Evolutionary conservation across 2,888 invertebrate genomes (phyloP).

Genomic region (Himalopsyche kuldschensis): DNA sequence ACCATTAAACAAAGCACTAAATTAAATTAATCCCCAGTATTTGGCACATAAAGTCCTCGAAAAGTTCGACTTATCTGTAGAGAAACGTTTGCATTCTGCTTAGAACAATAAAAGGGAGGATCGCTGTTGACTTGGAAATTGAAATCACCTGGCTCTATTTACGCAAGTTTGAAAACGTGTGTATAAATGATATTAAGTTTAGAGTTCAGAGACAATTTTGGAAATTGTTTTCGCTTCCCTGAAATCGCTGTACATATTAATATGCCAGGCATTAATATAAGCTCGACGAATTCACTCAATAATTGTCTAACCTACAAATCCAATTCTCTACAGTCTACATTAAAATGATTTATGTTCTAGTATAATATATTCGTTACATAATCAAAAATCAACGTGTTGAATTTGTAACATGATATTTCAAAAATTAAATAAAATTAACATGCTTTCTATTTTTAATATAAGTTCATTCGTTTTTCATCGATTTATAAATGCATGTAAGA

Average conservation of each 20-base stretch:
- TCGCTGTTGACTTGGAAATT: neutral
- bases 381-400: no score
- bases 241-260: neutral
- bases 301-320: neutral
- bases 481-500: no score
- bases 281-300: neutral
- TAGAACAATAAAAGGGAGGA: neutral
- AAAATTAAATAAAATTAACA: no score
- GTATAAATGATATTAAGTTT: neutral
- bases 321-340: no score
- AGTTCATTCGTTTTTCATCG: no score
- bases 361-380: no score
- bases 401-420: no score
- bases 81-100: neutral
- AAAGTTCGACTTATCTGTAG: neutral
- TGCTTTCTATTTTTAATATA: no score
- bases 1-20: neutral
- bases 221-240: neutral
- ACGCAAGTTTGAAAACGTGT: neutral
- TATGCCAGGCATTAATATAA: neutral
- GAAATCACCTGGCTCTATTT: neutral
- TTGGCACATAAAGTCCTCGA: neutral
- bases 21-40: neutral
- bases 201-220: neutral
- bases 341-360: no score